These are phyloP conservation scores for Trissolcus japonicus DNA, from an alignment of 2,888 invertebrate genomes.

Conservation along the genomic window DNA sequence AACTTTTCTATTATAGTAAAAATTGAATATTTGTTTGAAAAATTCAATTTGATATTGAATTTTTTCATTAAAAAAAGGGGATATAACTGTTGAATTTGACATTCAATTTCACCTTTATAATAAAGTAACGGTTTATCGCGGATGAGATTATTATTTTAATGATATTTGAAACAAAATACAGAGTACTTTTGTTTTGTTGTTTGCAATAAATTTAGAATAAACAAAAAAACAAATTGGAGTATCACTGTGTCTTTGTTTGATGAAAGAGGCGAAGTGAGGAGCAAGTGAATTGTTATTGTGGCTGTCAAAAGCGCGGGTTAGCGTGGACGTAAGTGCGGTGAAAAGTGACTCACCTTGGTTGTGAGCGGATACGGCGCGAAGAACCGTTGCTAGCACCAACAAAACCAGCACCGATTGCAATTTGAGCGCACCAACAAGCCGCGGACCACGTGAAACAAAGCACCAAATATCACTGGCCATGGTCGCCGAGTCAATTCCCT, in stretches of 20 bases:
- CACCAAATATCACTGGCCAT: constrained; percentile 70
- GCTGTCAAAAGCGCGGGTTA: constrained; percentile 31
- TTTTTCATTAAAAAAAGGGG: no score
- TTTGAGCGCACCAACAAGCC: constrained; percentile 61
- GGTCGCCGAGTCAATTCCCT: constrained; percentile 52
- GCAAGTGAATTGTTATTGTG: constrained; percentile 33
- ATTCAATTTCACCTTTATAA: no score
- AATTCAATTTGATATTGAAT: no score
- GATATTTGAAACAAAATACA: no score
- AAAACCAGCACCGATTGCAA: constrained; percentile 61
- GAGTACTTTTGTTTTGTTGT: no score
- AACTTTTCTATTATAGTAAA: no score
- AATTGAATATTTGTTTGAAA: no score
- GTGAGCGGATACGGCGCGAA: constrained; percentile 61
- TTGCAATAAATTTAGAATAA: no score
- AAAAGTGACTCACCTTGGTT: constrained; percentile 67
- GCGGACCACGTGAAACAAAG: constrained; percentile 31
- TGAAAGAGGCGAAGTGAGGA: constrained; percentile 19
- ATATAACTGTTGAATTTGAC: no score
- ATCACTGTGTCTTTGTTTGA: constrained; percentile 9
- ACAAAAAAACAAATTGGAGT: background rate
- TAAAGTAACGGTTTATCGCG: no score
- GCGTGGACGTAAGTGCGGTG: constrained; percentile 16
- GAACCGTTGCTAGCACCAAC: constrained; percentile 63
- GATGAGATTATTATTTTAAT: no score